phyloP scores from a whole-genome alignment of 2,888 invertebrate genomes.

The Zelleria hepariella region DNA sequence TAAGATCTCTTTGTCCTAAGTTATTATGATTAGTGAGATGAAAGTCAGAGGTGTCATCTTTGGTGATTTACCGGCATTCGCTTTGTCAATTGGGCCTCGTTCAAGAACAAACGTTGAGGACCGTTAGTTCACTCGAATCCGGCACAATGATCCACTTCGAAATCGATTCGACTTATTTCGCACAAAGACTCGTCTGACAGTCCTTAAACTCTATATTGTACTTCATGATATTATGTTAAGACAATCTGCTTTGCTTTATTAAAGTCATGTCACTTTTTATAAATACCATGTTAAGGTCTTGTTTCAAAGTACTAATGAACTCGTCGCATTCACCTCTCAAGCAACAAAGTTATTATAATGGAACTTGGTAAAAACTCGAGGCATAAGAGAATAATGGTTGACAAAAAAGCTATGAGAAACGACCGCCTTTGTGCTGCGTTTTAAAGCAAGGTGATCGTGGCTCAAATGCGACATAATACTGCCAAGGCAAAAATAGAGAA shows the following conservation, averaged over 20 bases:
- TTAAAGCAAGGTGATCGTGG: constrained; percentile 6
- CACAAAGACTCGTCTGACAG: constrained; percentile 19
- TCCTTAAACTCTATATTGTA: constrained; percentile 10
- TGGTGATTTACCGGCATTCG: neutral
- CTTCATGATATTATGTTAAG: constrained; percentile 8
- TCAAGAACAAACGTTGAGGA: constrained; percentile 1
- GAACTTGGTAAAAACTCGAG: neutral
- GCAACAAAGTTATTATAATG: neutral
- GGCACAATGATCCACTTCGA: constrained; percentile 15
- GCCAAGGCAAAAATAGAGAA: neutral
- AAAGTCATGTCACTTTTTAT: neutral
- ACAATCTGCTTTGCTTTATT: neutral
- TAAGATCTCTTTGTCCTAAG: neutral
- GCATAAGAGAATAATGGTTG: neutral
- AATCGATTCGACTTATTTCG: constrained; percentile 11
- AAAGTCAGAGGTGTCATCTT: neutral
- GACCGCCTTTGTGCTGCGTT: constrained; percentile 2
- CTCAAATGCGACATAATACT: neutral
- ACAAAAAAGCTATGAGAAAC: neutral
- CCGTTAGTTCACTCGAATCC: constrained; percentile 24
- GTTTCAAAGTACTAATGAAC: neutral
- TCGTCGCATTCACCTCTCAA: too few species aligned
- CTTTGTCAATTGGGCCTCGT: neutral
- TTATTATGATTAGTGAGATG: neutral
- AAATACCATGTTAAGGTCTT: neutral